Evolutionary conservation across 2,797 vertebrate species (phyloP).

Genomic region (Leptodactylus fallax): DNA sequence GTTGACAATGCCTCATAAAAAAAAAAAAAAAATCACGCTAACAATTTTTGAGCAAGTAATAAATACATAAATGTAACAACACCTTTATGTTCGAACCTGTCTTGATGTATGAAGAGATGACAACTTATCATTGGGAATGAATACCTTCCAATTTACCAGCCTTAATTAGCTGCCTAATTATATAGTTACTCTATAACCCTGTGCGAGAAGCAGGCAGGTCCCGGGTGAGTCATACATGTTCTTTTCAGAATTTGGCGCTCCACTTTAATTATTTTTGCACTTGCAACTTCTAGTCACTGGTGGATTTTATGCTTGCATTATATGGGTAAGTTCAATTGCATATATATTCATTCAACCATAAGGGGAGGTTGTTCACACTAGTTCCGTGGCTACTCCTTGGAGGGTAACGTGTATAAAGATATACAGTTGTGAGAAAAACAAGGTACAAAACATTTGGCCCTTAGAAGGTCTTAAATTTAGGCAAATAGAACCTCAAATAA

Average conservation of each 20-base stretch:
- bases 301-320: no score
- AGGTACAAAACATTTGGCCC: no score
- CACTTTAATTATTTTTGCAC: background rate
- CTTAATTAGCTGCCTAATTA: background rate
- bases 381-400: no score
- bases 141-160: background rate
- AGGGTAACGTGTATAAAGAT: no score
- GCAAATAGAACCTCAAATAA: no score
- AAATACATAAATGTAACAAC: background rate
- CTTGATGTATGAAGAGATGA: background rate
- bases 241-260: background rate
- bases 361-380: no score
- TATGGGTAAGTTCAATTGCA: no score
- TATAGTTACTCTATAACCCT: background rate
- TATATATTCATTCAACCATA: no score
- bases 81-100: background rate
- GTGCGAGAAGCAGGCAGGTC: background rate
- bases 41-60: background rate
- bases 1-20: no score
- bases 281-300: background rate
- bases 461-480: no score
- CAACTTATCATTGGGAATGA: background rate
- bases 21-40: no score
- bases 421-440: no score
- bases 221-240: background rate